A percentile compares a stretch with the other conserved stretches of the same genome.
phyloP scores from a whole-genome alignment of 1,140 invertebrate species.

The Drosophila hydei region DNA sequence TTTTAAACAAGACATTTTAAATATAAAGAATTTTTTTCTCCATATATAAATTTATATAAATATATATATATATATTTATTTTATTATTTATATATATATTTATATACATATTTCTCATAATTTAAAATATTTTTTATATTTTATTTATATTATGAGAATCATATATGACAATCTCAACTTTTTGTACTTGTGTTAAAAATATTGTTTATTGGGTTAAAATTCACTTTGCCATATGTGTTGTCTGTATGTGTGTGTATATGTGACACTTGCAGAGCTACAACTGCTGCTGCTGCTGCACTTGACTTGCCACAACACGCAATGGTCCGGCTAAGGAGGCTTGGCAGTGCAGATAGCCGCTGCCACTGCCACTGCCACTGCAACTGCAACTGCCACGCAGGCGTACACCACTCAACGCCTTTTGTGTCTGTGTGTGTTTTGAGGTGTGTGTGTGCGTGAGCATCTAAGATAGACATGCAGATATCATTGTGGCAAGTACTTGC shows the following conservation, averaged over 20 bases:
- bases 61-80: too few relatives aligned
- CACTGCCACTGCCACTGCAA: conserved; percentile 34
- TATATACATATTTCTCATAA: too few relatives aligned
- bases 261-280: conserved; percentile 58
- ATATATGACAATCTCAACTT: too few relatives aligned
- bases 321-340: conserved; percentile 57
- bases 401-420: conserved; percentile 80
- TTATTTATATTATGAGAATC: too few relatives aligned
- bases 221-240: conserved; percentile 39
- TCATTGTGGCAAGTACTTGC: conserved; percentile 81
- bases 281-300: conserved; percentile 66
- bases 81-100: too few relatives aligned
- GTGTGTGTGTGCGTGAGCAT: conserved; percentile 57
- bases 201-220: conserved; percentile 47
- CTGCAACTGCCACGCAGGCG: conserved; percentile 69
- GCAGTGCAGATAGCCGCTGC: conserved; percentile 48
- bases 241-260: conserved; percentile 42
- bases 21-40: too few relatives aligned
- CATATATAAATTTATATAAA: too few relatives aligned
- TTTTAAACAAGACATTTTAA: too few relatives aligned
- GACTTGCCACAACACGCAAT: conserved; percentile 81
- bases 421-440: conserved; percentile 13
- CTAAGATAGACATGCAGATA: conserved; percentile 83
- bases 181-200: background rate
- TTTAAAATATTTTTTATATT: too few relatives aligned